Evolutionary conservation across 2,888 invertebrate genomes (phyloP).

Genomic region (Phalera bucephala): DNA sequence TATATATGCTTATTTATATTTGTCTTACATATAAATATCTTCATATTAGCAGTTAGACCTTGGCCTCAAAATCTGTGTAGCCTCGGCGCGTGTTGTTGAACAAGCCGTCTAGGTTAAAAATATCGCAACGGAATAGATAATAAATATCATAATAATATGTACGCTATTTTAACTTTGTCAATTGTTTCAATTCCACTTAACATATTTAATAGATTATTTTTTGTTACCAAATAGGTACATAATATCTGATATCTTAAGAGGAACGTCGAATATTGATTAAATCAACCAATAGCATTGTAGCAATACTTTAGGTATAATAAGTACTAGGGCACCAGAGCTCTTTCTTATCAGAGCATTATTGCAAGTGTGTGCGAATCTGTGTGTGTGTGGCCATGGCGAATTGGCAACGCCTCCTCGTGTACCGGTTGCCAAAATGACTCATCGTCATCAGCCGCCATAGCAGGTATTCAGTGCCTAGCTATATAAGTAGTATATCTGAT

Average conservation of each 20-base stretch:
- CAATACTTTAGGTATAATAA: conserved; percentile 34
- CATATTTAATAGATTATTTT: neutral
- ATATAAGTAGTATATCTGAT: conserved; percentile 8
- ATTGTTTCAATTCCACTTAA: conserved; percentile 10
- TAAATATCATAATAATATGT: conserved; percentile 21
- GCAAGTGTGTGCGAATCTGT: conserved; percentile 49
- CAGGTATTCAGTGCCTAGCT: conserved; percentile 16
- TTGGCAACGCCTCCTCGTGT: conserved; percentile 67
- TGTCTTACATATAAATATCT: conserved; percentile 64
- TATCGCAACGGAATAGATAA: conserved; percentile 63
- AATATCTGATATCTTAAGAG: neutral
- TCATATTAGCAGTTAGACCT: conserved; percentile 70
- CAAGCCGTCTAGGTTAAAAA: conserved; percentile 67
- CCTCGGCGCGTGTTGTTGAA: conserved; percentile 66
- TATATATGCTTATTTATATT: conserved; percentile 39
- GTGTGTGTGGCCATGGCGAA: conserved; percentile 46
- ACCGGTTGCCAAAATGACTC: conserved; percentile 75
- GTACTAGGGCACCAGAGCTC: conserved; percentile 56
- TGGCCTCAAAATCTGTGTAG: conserved; percentile 73
- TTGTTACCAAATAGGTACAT: neutral
- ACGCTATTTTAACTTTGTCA: conserved; percentile 16
- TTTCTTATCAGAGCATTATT: conserved; percentile 30
- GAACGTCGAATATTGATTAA: conserved; percentile 3
- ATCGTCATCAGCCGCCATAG: conserved; percentile 41
- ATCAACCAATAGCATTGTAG: conserved; percentile 12